phyloP scores from a whole-genome alignment of 35 echinoderm and acorn worm species.

The Ophiothrix spiculata region DNA sequence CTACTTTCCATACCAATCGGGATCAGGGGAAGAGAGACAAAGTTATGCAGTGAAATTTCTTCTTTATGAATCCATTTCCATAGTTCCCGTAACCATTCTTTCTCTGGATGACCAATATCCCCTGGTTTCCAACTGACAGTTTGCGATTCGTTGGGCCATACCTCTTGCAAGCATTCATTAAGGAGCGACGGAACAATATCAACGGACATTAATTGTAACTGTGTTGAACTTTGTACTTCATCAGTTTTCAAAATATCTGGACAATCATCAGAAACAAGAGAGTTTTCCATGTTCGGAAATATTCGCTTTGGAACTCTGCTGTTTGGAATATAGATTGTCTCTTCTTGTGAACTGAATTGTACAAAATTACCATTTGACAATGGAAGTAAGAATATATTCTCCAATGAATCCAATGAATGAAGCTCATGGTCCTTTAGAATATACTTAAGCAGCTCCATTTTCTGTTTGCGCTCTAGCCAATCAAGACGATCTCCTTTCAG shows the following conservation, averaged over 20 bases:
- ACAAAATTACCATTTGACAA: constrained; percentile 32
- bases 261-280: not conserved
- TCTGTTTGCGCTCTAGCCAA: not conserved
- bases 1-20: too few species aligned
- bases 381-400: constrained; percentile 33
- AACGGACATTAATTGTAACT: not conserved
- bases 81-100: not conserved
- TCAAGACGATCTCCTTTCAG: constrained; percentile 1
- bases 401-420: constrained; percentile 4
- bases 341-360: not conserved
- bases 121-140: constrained; percentile 7
- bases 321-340: not conserved
- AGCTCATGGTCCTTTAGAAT: not conserved
- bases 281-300: not conserved
- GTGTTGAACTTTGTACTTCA: not conserved
- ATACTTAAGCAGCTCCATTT: not conserved
- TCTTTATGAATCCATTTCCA: constrained; percentile 8
- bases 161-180: not conserved
- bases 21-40: constrained; percentile 2
- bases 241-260: not conserved
- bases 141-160: not conserved
- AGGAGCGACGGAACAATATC: not conserved
- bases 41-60: not conserved
- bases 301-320: not conserved
- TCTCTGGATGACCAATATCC: not conserved